Evolutionary conservation across 2,113 vertebrate species (phyloP).

Genomic region (Sceloporus undulatus): DNA sequence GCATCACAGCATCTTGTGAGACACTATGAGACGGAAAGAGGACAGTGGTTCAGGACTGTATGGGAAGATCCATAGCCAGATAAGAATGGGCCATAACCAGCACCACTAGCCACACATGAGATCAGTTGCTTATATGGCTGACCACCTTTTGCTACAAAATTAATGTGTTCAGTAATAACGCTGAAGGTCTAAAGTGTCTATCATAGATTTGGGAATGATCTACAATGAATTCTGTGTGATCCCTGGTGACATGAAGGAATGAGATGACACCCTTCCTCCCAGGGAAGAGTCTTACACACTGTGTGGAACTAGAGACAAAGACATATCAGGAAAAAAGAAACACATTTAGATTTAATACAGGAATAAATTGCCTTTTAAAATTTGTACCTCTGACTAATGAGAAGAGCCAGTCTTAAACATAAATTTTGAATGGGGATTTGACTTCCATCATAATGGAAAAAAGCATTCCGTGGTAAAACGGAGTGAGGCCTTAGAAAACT

Average conservation of each 20-base stretch:
- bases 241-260: not conserved
- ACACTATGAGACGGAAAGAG: not conserved
- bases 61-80: too few relatives aligned
- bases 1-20: not conserved
- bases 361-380: not conserved
- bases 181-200: not conserved
- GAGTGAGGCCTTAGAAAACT: not conserved
- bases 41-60: not conserved
- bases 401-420: not conserved
- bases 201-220: not conserved
- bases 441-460: not conserved
- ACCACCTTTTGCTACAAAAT: not conserved
- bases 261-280: not conserved
- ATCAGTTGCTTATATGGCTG: not conserved
- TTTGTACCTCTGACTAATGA: not conserved
- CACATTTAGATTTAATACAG: not conserved
- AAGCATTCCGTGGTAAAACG: not conserved
- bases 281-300: not conserved
- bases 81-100: not conserved
- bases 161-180: not conserved
- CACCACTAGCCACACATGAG: not conserved
- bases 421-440: not conserved
- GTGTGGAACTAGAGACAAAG: not conserved
- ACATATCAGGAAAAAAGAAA: too few relatives aligned
- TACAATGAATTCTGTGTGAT: not conserved